These are phyloP conservation scores for Perithous albicinctus DNA, from an alignment of 2,888 invertebrate species.

Conservation along the genomic window DNA sequence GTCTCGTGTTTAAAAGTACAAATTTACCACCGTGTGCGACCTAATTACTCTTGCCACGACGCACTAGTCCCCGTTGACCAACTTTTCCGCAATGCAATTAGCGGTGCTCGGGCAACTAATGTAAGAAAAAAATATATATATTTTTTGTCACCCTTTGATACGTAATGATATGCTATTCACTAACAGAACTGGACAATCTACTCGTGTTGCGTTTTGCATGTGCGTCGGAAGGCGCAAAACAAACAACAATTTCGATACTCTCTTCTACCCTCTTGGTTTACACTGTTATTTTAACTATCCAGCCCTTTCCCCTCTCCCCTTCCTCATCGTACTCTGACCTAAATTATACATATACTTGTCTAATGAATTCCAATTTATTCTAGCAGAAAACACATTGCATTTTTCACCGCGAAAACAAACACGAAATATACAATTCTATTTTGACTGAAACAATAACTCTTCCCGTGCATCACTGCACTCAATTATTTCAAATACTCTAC, in stretches of 20 bases:
- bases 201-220: background rate
- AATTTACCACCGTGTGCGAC: background rate
- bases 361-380: background rate
- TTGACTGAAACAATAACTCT: background rate
- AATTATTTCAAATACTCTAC: background rate
- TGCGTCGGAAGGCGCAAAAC: no score
- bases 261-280: background rate
- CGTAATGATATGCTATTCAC: background rate
- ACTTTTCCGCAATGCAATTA: background rate
- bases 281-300: background rate
- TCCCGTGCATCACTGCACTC: background rate
- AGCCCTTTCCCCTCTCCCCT: background rate
- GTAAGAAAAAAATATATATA: background rate
- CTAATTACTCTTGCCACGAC: background rate
- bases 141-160: background rate
- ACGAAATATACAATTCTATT: background rate
- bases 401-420: background rate
- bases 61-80: background rate
- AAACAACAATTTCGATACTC: background rate
- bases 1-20: no score
- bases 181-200: background rate
- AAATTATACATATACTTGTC: background rate
- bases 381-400: background rate
- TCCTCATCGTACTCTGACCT: no score
- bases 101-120: background rate